Evolutionary conservation across 92 coral and sea anemone species (phyloP), one percentile per base, ranked within the genome.

Genomic region (Parazoanthus darwini): DNA sequence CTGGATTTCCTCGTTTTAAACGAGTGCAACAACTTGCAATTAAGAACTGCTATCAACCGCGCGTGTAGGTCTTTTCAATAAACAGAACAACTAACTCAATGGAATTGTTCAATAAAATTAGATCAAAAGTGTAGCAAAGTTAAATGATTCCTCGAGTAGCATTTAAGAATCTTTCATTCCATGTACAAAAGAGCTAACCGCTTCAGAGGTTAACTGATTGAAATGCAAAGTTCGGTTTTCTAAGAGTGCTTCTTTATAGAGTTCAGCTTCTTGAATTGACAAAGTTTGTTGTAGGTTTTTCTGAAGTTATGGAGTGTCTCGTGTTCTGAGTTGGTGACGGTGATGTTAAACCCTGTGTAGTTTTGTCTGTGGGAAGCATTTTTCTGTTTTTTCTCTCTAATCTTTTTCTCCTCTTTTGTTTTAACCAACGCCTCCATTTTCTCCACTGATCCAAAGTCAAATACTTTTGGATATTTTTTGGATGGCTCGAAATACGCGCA

Each of bases 361-460:
- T 70, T 42, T 29, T 70, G n/a, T 43, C n/a, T 25, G 87, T 70
- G 14, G 46, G 66, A 10, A 8, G 67, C 59, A 54, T 65, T 85
- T 92, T 89, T 42, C 56, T 25, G 50, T 50, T 74, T 37, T 68
- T 85, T 75, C 65, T 87, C 36, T 84, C 80, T 63, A 78, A 29
- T 68, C 86, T 90, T 77, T 90, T 85, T 58, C 88, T 87, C 85
- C 88, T 90, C 5, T 88, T 88, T 85, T 89, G 88, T 85, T 92
- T 92, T 73, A 89, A 84, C 91, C 93, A 95, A 44, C 89, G 80
- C 87, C 88, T 92, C 94, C 95, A 95, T 82, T 95, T 89, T 78
- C 80, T 88, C 98, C 98, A 95, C 50, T 56, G 94, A 87, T 94
- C 94, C 6, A 93, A 25, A 4, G 96, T 89, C 7, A 95, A 90